These are phyloP conservation scores for Sebastes nivosus DNA, from an alignment of 2,797 vertebrate species.

Conservation along the genomic window DNA sequence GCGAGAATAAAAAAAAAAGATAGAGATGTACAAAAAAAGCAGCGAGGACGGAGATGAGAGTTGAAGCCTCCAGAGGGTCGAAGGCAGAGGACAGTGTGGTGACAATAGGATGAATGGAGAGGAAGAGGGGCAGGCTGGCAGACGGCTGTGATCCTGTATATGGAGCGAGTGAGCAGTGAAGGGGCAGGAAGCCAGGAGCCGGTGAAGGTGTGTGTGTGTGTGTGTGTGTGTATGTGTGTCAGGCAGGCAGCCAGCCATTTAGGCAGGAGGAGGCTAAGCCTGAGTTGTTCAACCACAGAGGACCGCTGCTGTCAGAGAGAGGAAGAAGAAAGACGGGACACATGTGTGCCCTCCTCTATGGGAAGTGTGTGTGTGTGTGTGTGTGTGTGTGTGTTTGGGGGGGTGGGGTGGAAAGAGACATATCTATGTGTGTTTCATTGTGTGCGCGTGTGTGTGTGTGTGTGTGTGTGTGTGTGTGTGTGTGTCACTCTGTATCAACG, in stretches of 20 bases:
- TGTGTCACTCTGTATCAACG: background rate
- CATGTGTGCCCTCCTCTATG: background rate
- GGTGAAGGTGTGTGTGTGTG: conserved; percentile 5
- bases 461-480: background rate
- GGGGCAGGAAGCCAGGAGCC: conserved; percentile 8
- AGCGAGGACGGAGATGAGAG: conserved; percentile 37
- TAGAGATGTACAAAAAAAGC: conserved; percentile 41
- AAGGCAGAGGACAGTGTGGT: conserved; percentile 47
- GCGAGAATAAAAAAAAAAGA: conserved; percentile 25
- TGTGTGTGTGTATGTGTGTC: conserved; percentile 16
- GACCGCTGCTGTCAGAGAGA: conserved; percentile 55
- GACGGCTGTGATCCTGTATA: conserved; percentile 62
- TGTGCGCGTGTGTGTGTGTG: background rate
- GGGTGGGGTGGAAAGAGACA: background rate
- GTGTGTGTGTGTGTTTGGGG: no score
- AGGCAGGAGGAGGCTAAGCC: conserved; percentile 54
- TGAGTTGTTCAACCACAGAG: conserved; percentile 52
- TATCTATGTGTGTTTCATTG: background rate
- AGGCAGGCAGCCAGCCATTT: conserved; percentile 61
- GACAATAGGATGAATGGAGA: conserved; percentile 66
- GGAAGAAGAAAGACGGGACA: conserved; percentile 25
- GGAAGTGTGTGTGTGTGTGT: background rate
- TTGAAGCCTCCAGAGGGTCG: conserved; percentile 33
- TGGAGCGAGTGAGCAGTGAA: conserved; percentile 33
- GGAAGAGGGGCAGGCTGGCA: conserved; percentile 58